phyloP scores from a whole-genome alignment of 1,140 invertebrate species.

The Nautilus pompilius region DNA sequence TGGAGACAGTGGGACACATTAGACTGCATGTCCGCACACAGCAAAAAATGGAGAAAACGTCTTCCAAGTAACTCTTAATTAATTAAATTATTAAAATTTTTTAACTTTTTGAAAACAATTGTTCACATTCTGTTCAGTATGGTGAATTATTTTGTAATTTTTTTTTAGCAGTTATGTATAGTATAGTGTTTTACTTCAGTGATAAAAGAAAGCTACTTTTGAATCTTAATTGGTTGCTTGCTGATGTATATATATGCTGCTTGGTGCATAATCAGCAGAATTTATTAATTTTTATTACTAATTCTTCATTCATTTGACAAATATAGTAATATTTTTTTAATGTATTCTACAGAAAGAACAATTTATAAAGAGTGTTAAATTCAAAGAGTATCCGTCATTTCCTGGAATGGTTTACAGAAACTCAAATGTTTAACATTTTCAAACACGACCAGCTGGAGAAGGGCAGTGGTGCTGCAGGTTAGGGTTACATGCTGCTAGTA shows the following conservation, averaged over 20 bases:
- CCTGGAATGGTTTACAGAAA: constrained; percentile 79
- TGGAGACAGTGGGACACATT: constrained; percentile 66
- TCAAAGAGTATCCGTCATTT: constrained; percentile 66
- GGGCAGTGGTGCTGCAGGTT: constrained; percentile 28
- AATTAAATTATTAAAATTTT: no score
- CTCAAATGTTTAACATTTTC: constrained; percentile 71
- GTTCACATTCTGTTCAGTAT: no score
- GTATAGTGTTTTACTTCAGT: no score
- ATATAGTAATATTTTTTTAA: neutral
- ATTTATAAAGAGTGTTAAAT: constrained; percentile 58
- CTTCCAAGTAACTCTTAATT: constrained; percentile 62
- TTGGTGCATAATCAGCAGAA: no score
- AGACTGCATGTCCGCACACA: constrained; percentile 58
- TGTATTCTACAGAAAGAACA: constrained; percentile 60
- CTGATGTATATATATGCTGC: no score
- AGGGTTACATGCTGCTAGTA: constrained; percentile 3
- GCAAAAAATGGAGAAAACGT: constrained; percentile 55
- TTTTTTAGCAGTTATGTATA: no score
- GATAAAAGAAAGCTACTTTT: no score
- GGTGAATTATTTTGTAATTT: no score
- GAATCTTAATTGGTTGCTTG: no score
- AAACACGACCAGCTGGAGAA: constrained; percentile 45
- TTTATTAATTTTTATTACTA: no score
- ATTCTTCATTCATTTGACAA: no score
- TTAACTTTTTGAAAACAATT: no score